Percentiles rank a stretch among this genome's conserved stretches.
phyloP scores from a whole-genome alignment of 1,140 invertebrate genomes.

The Papilio dardanus region DNA sequence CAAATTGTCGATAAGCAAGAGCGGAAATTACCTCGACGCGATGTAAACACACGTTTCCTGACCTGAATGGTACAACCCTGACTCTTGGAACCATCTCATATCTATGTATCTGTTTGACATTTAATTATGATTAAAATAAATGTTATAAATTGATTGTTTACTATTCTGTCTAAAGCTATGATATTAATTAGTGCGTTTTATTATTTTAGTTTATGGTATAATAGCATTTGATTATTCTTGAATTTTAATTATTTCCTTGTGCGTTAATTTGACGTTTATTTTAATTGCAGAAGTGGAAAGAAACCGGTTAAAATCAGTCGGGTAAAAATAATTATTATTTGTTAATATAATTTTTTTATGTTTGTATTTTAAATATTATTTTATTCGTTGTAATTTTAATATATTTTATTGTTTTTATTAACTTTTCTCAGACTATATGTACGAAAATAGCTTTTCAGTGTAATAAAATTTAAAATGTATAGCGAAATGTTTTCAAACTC shows the following conservation, averaged over 20 bases:
- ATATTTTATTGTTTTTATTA: too few species aligned
- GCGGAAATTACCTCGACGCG: conserved; percentile 36
- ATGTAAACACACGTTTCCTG: conserved; percentile 29
- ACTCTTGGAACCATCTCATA: conserved; percentile 3
- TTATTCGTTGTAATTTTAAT: too few species aligned
- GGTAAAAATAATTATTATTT: too few species aligned
- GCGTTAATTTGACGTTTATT: background rate
- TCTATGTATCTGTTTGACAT: conserved; percentile 3
- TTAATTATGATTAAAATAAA: background rate
- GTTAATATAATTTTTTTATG: too few species aligned
- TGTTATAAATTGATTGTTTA: background rate
- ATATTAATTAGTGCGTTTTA: background rate
- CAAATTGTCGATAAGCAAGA: background rate
- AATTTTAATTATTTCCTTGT: conserved; percentile 1
- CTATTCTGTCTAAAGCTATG: background rate
- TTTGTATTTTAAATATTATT: too few species aligned
- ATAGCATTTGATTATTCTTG: conserved; percentile 16
- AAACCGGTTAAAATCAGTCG: too few species aligned
- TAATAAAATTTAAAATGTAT: too few species aligned
- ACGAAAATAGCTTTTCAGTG: too few species aligned
- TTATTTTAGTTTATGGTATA: background rate
- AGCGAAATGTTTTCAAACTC: too few species aligned
- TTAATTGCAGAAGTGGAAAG: background rate
- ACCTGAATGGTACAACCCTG: conserved; percentile 23
- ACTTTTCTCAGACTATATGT: too few species aligned